Evolutionary conservation across 2,797 vertebrate species (phyloP).

Genomic region (Pygocentrus nattereri): DNA sequence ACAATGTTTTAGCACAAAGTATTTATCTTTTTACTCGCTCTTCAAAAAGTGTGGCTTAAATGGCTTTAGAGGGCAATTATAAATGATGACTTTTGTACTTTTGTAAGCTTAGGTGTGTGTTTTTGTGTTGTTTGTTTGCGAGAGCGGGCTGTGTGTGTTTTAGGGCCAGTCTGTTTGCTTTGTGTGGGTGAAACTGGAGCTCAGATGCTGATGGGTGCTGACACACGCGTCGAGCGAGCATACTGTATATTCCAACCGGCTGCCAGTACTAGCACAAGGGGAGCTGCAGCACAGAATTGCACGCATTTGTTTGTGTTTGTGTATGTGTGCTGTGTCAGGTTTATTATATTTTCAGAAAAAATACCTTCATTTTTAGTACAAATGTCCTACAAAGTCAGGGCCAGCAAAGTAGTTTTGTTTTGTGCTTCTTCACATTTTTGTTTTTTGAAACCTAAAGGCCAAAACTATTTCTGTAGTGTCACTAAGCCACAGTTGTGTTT

Average conservation of each 20-base stretch:
- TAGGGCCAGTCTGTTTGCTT: slow-evolving; percentile 16
- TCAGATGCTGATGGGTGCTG: slow-evolving; percentile 39
- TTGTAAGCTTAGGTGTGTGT: not conserved
- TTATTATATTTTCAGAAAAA: not conserved
- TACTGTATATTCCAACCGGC: slow-evolving; percentile 17
- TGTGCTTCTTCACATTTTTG: not conserved
- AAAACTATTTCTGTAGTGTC: not conserved
- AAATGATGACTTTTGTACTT: not conserved
- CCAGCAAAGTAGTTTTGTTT: not conserved
- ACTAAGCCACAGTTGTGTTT: not conserved
- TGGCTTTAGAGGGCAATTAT: not conserved
- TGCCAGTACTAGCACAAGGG: not conserved
- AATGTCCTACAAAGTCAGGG: not conserved
- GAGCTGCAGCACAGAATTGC: not conserved
- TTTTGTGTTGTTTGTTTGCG: not conserved
- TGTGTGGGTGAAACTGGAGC: slow-evolving; percentile 26
- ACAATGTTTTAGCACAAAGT: not conserved
- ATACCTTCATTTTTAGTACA: not conserved
- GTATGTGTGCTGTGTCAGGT: too few relatives aligned
- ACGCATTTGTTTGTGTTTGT: not conserved
- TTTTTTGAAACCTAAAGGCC: not conserved
- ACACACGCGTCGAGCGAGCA: slow-evolving; percentile 29
- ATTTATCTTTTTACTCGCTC: not conserved
- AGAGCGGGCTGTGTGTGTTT: not conserved
- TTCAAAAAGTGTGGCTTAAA: not conserved